Evolutionary conservation across 2,797 vertebrate genomes (phyloP), one percentile per base, ranked within the genome.

Genomic region (Trachurus trachurus): DNA sequence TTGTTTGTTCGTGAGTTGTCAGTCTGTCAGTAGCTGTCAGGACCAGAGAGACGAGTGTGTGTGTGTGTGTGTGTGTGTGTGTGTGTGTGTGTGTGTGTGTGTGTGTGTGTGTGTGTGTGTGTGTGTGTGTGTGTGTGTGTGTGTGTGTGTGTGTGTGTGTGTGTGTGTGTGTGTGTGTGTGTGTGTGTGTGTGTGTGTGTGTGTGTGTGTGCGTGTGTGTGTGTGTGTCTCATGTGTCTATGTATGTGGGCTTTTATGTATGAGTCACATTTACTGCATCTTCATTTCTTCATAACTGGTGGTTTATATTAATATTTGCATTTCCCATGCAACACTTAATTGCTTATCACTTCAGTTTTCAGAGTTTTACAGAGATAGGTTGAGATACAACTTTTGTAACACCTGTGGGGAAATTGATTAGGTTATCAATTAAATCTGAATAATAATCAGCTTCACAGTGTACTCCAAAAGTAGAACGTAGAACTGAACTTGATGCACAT

Each of bases 1-100:
- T 45, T 67, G 86, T 90, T 86, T 92, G 76, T 78, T 80, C 78
- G 71, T 26, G 76, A 80, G 74, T 83, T 76, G 84, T 82, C 65
- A 44, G 78, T 83, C 83, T 91, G 84, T 93, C 88, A 87, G 76
- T 37, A 76, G 76, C 77, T 86, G 81, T 82, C 82, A 80, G 74
- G 74, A 73, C 57, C 13, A 64, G 42, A 80, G 77, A 56, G 42
- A 59, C 31, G n/a, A 40, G 29, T n/a, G 1, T 1, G 34, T 34
- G 39, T 57, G 58, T 52, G 65, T 49, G 10, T 17, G 22, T 72
- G 54, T 62, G 37, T 50, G 26, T 26, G 26, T 26, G 26, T 26
- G 26, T 26, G 26, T 26, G 26, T 26, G 26, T 26, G 26, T 26
- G 26, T 26, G 26, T 26, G 1, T 26, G 26, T 26, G 26, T 26